phyloP scores from a whole-genome alignment of 2,797 vertebrate species.

The Phataginus tricuspis region DNA sequence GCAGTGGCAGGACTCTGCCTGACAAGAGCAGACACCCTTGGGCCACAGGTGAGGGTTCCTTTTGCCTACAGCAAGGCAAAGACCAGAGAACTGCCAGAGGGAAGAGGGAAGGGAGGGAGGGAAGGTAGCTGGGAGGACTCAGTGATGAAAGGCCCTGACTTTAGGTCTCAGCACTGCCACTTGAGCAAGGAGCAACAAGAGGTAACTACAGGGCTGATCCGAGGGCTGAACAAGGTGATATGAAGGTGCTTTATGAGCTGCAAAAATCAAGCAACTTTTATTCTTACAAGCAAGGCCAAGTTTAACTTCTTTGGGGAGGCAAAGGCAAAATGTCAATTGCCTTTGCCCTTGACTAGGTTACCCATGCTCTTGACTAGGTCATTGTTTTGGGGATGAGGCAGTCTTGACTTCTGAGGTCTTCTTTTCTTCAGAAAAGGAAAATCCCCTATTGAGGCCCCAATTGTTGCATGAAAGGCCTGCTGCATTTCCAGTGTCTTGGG shows the following conservation, averaged over 20 bases:
- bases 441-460: background rate
- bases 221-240: rapidly evolving
- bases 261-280: background rate
- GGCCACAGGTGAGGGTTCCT: background rate
- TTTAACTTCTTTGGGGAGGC: background rate
- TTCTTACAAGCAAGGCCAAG: background rate
- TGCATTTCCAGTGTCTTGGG: background rate
- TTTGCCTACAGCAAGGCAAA: background rate
- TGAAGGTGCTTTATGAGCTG: background rate
- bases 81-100: too few relatives aligned
- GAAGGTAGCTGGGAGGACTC: too few relatives aligned
- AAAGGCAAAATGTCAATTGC: background rate
- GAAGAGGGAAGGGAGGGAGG: too few relatives aligned
- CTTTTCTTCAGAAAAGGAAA: background rate
- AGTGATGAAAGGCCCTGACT: background rate
- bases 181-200: background rate
- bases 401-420: background rate
- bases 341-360: too few relatives aligned
- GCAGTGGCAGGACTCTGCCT: background rate
- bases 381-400: background rate
- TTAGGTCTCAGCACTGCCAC: rapidly evolving
- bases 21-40: background rate
- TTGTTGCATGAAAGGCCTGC: background rate
- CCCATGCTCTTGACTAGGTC: too few relatives aligned
- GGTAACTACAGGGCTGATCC: rapidly evolving